phyloP scores from a whole-genome alignment of 2,888 invertebrate species.

The Atrina japonica region DNA sequence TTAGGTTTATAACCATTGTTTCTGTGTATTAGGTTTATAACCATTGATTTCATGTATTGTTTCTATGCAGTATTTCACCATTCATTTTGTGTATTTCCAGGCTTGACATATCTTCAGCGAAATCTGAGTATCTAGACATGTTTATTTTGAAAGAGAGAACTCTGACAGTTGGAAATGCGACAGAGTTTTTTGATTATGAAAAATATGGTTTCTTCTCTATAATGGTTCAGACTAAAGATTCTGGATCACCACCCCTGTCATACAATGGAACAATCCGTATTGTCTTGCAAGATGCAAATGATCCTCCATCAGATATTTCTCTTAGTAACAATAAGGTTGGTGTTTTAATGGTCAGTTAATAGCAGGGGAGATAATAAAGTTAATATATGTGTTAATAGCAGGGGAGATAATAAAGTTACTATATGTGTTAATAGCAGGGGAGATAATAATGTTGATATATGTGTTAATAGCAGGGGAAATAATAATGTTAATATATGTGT shows the following conservation, averaged over 20 bases:
- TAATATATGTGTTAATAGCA: no score
- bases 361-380: no score
- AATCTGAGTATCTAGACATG: slow-evolving; percentile 43
- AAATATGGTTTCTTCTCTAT: slow-evolving; percentile 48
- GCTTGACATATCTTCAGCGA: slow-evolving; percentile 35
- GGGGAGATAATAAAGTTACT: no score
- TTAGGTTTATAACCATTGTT: no score
- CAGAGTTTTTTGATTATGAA: slow-evolving; percentile 52
- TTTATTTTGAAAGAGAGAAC: slow-evolving; percentile 50
- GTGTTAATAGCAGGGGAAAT: no score
- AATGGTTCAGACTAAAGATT: slow-evolving; percentile 52
- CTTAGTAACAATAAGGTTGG: slow-evolving; percentile 23
- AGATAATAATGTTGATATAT: no score
- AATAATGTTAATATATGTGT: no score
- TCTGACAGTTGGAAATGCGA: slow-evolving; percentile 46
- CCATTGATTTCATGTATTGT: no score
- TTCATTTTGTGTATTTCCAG: slow-evolving; percentile 37
- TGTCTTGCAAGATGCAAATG: slow-evolving; percentile 54
- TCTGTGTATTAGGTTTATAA: no score
- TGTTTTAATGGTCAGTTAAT: no score
- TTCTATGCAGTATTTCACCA: no score
- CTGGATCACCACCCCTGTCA: slow-evolving; percentile 51
- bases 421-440: no score
- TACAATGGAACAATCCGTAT: slow-evolving; percentile 48
- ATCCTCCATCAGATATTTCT: slow-evolving; percentile 56